Evolutionary conservation across 2,113 vertebrate genomes (phyloP), one percentile per base, ranked within the genome.

Genomic region (Gadus chalcogrammus): DNA sequence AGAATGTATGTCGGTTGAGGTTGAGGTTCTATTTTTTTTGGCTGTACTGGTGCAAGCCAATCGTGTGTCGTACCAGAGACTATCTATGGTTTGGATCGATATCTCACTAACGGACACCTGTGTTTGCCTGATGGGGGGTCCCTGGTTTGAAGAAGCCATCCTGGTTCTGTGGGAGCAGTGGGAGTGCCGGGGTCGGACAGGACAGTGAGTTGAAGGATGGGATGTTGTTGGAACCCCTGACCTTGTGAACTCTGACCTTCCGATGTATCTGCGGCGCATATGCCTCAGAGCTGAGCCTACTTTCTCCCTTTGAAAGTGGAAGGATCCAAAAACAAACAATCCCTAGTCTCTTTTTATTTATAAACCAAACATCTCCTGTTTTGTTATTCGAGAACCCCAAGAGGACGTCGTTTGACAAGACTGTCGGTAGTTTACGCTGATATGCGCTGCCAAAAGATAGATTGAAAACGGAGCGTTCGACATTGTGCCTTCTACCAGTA

Each of bases 261-360:
- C 70, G 56, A n/a, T 84, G 88, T 82, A 78, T 83, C 76, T 75
- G 77, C 71, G 58, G 71, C 72, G 67, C 78, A 60, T 82, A 77
- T 76, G 76, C 84, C 79, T 85, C 77, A 61, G 78, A 80, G 80
- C 82, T 85, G 78, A 80, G 81, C 79, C 69, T 63, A 68, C 67
- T 64, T 64, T 75, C 63, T 80, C 72, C 76, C 86, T 90, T 88
- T 90, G 86, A 86, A 87, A 87, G 61, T 58, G 42, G 27, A 28
- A 83, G 76, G 76, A 68, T 76, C 66, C 85, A 81, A 86, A 89
- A 88, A 74, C 80, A 89, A 89, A 89, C 85, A 89, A 89, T 71
- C 69, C 64, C 55, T 64, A n/a, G 64, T 74, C 66, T 58, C 62
- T 5, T 67, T 1, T 53, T 73, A 77, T 70, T 70, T 16, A 67